phyloP scores from a whole-genome alignment of 64 coral and sea anemone genomes.

The Dendronephthya gigantea region DNA sequence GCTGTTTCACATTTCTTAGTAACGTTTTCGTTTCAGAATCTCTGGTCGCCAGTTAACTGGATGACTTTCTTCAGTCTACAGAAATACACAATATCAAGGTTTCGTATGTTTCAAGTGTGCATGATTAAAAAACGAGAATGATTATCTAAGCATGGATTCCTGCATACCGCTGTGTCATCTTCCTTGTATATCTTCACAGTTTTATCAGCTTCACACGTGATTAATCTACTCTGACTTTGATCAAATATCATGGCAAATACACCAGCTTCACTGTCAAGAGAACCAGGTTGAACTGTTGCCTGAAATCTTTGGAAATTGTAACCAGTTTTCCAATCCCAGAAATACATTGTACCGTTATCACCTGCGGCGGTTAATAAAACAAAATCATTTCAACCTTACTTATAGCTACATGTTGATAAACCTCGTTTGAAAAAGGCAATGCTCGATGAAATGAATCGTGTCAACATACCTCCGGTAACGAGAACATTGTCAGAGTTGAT shows the following conservation, averaged over 20 bases:
- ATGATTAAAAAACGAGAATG: too few species aligned
- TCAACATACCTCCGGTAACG: slow-evolving; percentile 68
- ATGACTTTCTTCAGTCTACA: slow-evolving; percentile 88
- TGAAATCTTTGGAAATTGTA: slow-evolving; percentile 94
- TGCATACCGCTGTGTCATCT: slow-evolving; percentile 82
- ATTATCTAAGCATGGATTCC: not conserved
- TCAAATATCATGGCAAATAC: slow-evolving; percentile 95
- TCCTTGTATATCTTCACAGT: slow-evolving; percentile 98
- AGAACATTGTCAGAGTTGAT: slow-evolving; percentile 96
- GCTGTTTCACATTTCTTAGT: slow-evolving; percentile 37
- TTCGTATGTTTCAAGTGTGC: too few species aligned
- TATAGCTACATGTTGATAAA: not conserved
- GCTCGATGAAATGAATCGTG: too few species aligned
- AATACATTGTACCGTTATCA: slow-evolving; percentile 98
- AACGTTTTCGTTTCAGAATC: slow-evolving; percentile 89
- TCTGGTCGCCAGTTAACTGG: slow-evolving; percentile 89
- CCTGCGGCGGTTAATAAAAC: slow-evolving; percentile 13
- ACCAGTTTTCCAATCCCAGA: slow-evolving; percentile 98
- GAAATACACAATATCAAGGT: too few species aligned
- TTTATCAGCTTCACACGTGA: slow-evolving; percentile 97
- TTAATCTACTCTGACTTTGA: slow-evolving; percentile 72
- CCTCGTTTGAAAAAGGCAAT: too few species aligned
- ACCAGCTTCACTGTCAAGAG: slow-evolving; percentile 93
- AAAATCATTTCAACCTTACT: not conserved
- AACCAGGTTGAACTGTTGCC: slow-evolving; percentile 70